Base-by-base conservation (phyloP, 2,888 invertebrate genomes). In the Acanthacorydalis orientalis region DNA sequence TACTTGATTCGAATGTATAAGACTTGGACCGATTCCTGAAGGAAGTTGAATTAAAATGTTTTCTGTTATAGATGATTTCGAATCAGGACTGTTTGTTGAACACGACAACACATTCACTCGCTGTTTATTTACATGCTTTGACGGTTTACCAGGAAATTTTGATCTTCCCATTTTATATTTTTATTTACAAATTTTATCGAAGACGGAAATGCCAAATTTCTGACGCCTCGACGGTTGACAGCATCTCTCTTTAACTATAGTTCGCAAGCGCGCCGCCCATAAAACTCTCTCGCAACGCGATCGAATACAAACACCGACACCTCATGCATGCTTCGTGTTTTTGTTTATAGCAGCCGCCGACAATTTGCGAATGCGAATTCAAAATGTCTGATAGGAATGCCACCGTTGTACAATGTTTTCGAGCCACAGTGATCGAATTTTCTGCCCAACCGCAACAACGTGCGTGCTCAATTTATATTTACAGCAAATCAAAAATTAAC, bases 141-240 rank as follows among this genome's bases (percentile, higher is more conserved):
- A 79, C 67, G 86, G 86, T 75, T 85, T 86, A 64, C 87, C 86
- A 64, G 87, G 86, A 77, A 86, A 86, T 75, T 81, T 81, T 68
- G 80, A 80, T 72, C 80, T 78, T 71, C 80, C 81, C 83, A 82
- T 83, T 70, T 72, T 75, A 74, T 66, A 69, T 59, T 65, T 60
- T 67, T 68, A 70, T 72, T 70, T 69, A 68, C 65, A 64, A 68
- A 69, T 68, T 64, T 72, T 64, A 73, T 67, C 70, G 68, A 37
- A 37, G 37, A 37, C 23, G 23, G 23, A 23, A 23, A 23, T 23
- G 23, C 23, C 23, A 37, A 12, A 12, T 37, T 37, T 37, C 14
- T 37, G 37, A 37, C 37, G 37, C 37, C 37, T 37, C 14, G 37
- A 37, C 37, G 37, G 37, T 37, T 37, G 37, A 37, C 37, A 37